Percentiles rank a stretch among this genome's conserved stretches.
Evolutionary conservation across 1,140 invertebrate species (phyloP).

Genomic region (Sycophaga agraensis): DNA sequence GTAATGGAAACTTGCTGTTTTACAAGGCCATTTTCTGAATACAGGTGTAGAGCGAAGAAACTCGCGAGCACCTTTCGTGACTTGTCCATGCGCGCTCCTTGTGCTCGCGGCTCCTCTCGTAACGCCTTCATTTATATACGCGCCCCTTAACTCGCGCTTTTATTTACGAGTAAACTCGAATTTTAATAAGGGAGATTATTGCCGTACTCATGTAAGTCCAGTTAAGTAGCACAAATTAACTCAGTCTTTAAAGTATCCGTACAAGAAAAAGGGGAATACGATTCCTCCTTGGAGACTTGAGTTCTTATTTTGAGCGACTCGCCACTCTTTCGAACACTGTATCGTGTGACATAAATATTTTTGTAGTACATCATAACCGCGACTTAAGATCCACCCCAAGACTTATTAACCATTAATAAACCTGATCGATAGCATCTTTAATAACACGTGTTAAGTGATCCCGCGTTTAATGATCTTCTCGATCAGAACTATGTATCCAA

Average conservation of each 20-base stretch:
- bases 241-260: background rate
- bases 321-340: no score
- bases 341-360: no score
- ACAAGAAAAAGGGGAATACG: no score
- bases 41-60: no score
- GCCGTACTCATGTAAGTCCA: background rate
- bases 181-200: conserved; percentile 11
- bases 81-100: no score
- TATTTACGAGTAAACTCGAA: no score
- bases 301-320: no score
- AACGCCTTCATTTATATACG: background rate
- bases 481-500: background rate
- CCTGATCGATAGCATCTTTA: background rate
- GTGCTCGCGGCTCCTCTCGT: no score
- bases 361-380: background rate
- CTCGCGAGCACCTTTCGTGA: no score
- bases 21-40: background rate
- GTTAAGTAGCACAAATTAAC: background rate
- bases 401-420: background rate
- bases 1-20: conserved; percentile 3
- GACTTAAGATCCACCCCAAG: background rate
- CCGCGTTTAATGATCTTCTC: background rate
- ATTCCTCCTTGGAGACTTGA: no score
- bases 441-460: background rate
- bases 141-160: background rate